Evolutionary conservation across 2,113 vertebrate species (phyloP).

Genomic region (Thermophis baileyi): DNA sequence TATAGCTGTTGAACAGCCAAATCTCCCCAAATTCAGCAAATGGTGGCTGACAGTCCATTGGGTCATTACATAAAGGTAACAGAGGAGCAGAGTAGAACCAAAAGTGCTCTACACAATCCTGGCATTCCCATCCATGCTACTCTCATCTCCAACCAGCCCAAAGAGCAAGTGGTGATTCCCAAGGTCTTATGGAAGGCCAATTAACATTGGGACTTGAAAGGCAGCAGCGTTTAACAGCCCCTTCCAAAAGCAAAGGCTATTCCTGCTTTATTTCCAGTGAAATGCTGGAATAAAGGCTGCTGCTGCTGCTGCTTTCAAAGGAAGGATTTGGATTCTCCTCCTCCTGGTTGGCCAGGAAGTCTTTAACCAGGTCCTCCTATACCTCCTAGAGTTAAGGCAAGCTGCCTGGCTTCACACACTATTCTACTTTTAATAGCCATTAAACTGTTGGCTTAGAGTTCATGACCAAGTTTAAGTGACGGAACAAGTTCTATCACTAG

Average conservation of each 20-base stretch:
- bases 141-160: not conserved
- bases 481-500: not conserved
- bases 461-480: not conserved
- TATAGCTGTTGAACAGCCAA: not conserved
- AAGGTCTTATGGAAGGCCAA: not conserved
- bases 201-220: not conserved
- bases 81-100: not conserved
- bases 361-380: not conserved
- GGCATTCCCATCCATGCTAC: not conserved
- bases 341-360: not conserved
- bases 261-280: not conserved
- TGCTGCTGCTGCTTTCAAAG: not conserved
- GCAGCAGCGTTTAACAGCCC: not conserved
- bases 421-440: conserved; percentile 10
- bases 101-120: not conserved
- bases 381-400: not conserved
- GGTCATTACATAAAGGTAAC: not conserved
- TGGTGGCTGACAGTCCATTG: not conserved
- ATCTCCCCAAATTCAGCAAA: not conserved
- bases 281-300: not conserved
- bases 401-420: not conserved
- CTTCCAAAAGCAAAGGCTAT: not conserved
- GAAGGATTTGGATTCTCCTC: not conserved
- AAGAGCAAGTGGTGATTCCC: not conserved
- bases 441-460: not conserved